Percentiles rank a stretch among this genome's conserved stretches.
Conservation (phyloP, 2,113 vertebrate species). For the Dromas ardeola region DNA sequence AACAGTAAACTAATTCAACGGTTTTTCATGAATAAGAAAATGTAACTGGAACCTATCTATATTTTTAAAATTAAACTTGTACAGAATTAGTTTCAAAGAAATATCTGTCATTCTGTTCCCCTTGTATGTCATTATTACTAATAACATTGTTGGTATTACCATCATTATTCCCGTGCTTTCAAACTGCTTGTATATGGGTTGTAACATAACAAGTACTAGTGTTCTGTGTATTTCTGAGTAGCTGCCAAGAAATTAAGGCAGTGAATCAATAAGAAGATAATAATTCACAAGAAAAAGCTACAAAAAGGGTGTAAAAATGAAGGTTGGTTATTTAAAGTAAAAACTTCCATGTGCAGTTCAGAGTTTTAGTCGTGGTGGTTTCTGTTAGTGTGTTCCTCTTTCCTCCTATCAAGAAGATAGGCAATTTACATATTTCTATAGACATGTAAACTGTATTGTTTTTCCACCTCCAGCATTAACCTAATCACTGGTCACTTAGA, state of each 20-base stretch:
- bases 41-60: not conserved
- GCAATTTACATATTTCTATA: not conserved
- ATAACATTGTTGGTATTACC: not conserved
- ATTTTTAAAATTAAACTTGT: not conserved
- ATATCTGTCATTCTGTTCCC: not conserved
- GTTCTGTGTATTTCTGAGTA: not conserved
- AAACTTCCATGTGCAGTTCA: not conserved
- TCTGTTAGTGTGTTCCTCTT: not conserved
- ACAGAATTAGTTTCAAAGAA: not conserved
- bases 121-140: not conserved
- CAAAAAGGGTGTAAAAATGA: not conserved
- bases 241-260: not conserved
- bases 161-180: not conserved
- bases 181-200: not conserved
- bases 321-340: not conserved
- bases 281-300: not conserved
- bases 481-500: constrained; percentile 96
- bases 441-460: not conserved
- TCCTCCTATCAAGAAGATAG: not conserved
- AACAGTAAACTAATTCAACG: not conserved
- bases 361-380: not conserved
- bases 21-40: not conserved
- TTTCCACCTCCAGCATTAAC: constrained; percentile 84
- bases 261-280: not conserved
- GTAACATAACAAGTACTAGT: not conserved